Evolutionary conservation across 2,797 vertebrate species (phyloP), one percentile per base, ranked within the genome.

Genomic region (Halcyon chelicuti): DNA sequence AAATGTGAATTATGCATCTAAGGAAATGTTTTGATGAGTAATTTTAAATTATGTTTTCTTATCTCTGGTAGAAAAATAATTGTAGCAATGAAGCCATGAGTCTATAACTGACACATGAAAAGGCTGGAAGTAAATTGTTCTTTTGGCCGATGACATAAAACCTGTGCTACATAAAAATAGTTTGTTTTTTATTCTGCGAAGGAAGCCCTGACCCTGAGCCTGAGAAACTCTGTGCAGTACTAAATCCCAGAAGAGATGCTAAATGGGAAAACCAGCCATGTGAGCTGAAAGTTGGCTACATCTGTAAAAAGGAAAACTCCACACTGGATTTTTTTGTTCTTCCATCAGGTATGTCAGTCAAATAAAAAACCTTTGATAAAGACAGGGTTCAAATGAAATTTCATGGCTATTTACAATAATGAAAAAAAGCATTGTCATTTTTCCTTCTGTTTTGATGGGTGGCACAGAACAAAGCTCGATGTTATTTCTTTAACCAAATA

Each of bases 231-330:
- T 99, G 99, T 90, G 99, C 96, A 33, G 98, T 98, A 29, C 86
- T 99, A n/a, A 99, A 99, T 90, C 97, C 99, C 39, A 98, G 97
- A 66, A 98, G 98, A 97, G 98, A 98, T 52, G 98, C 98, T 29
- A 99, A 99, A 90, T 99, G 99, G 99, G 99, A 99, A 91, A 99
- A 98, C 89, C 88, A 84, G 13, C 58, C 95, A 33, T 99, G 99
- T 97, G 93, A 93, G 25, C 98, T 98, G 95, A 99, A 98, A 95
- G 94, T 99, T 57, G 99, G 99, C 58, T 99, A 99, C 93, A 98
- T 99, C 84, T 99, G 99, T 91, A 98, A 99, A 71, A 99, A 98
- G 95, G 98, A 98, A 93, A 99, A 99, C 82, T 96, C 96, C 6
- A 98, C 98, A 29, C 79, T 78, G 65, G 86, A 98, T 92, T 93